Evolutionary conservation across 2,888 invertebrate species (phyloP).

Genomic region (Drepana falcataria): DNA sequence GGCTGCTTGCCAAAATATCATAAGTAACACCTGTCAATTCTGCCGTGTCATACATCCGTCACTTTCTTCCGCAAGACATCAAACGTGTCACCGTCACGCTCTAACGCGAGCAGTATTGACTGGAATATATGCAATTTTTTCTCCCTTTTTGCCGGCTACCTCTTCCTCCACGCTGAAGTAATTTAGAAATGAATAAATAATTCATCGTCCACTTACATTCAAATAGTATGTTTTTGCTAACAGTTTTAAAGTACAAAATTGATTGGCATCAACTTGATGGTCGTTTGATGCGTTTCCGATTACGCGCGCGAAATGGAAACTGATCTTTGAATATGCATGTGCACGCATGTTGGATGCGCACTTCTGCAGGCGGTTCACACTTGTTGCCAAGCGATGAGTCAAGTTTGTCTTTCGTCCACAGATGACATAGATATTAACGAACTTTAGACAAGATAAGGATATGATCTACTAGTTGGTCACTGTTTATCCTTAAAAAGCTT

Average conservation of each 20-base stretch:
- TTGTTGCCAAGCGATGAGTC: slow-evolving; percentile 19
- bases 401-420: slow-evolving; percentile 27
- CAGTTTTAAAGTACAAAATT: slow-evolving; percentile 41
- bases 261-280: slow-evolving; percentile 28
- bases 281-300: slow-evolving; percentile 61
- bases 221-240: slow-evolving; percentile 25
- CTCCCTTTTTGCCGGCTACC: slow-evolving; percentile 41
- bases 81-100: slow-evolving; percentile 41
- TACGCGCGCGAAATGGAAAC: slow-evolving; percentile 72
- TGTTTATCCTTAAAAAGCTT: too few species aligned
- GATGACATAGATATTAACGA: slow-evolving; percentile 36
- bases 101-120: slow-evolving; percentile 49
- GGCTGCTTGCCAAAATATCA: slow-evolving; percentile 41
- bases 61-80: slow-evolving; percentile 45
- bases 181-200: slow-evolving; percentile 65
- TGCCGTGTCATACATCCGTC: slow-evolving; percentile 46
- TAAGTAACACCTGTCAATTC: slow-evolving; percentile 41
- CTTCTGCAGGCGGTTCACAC: slow-evolving; percentile 34
- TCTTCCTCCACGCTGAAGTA: slow-evolving; percentile 50
- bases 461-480: too few species aligned
- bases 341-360: slow-evolving; percentile 44
- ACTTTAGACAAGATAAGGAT: too few species aligned
- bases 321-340: slow-evolving; percentile 74
- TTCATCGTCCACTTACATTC: slow-evolving; percentile 24
- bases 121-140: slow-evolving; percentile 26